Evolutionary conservation across 2,113 vertebrate genomes (phyloP), one percentile per base, ranked within the genome.

Genomic region (Oncorhynchus clarkii): DNA sequence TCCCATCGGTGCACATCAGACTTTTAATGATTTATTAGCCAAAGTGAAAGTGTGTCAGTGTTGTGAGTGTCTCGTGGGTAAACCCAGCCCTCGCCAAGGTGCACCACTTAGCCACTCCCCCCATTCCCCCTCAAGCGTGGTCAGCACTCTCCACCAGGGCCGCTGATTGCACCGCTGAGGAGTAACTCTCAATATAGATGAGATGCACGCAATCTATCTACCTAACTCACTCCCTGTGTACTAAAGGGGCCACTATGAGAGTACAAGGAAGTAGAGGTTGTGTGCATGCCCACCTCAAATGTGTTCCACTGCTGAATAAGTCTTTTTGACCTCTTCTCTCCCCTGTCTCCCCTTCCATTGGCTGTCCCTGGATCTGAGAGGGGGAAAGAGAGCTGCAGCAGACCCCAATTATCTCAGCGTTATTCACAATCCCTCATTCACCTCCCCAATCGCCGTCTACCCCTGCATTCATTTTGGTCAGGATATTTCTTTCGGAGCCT

Each of bases 351-450:
- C 68, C 71, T 86, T 74, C 31, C 77, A 69, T 81, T 75, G 51
- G 67, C 79, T 78, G 85, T 90, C 88, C 87, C 77, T 77, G 71
- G 80, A 92, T 90, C 87, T 83, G 75, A 83, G 82, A 26, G 72
- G 76, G 14, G 80, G 79, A 84, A 45, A 11, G 39, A 82, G 81
- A 81, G 80, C 82, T 75, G 81, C 76, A 69, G 80, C 75, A 78
- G 82, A 90, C 85, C 82, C 85, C 89, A 91, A 92, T 93, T 92
- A 92, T 88, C 85, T 78, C 83, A 82, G 78, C 75, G 83, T 90
- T 87, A 88, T 83, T 90, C 90, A 86, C 83, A 73, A 84, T 86
- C 81, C 80, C 87, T 88, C 85, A 88, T 89, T 87, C 88, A 78
- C 82, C 82, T 86, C 80, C 84, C 85, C 86, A 67, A 77, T 85